Conservation (phyloP, 2,888 invertebrate genomes). For the Cerastis leucographa region DNA sequence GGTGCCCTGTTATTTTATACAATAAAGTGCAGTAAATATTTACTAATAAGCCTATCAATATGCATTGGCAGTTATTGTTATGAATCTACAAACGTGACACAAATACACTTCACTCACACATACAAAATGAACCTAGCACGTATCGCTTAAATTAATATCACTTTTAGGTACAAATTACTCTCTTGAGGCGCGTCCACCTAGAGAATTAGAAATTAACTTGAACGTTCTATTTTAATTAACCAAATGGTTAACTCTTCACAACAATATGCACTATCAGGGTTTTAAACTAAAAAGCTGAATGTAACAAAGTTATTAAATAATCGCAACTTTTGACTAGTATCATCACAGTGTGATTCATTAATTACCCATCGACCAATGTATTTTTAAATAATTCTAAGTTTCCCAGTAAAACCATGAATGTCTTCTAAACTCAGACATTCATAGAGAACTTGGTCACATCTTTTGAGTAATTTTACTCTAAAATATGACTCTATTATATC, state of each 20-base stretch:
- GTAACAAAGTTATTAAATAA: slow-evolving; percentile 53
- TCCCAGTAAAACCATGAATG: slow-evolving; percentile 48
- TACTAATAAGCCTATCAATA: slow-evolving; percentile 74
- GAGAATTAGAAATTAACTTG: slow-evolving; percentile 67
- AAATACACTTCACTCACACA: slow-evolving; percentile 74
- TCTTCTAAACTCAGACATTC: slow-evolving; percentile 41
- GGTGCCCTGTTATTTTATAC: slow-evolving; percentile 69
- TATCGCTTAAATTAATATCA: slow-evolving; percentile 90
- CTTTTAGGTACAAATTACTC: slow-evolving; percentile 83
- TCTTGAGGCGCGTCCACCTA: slow-evolving; percentile 62
- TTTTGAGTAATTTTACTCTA: slow-evolving; percentile 27
- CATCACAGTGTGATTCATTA: slow-evolving; percentile 75
- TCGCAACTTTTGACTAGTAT: slow-evolving; percentile 76
- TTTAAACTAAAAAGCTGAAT: slow-evolving; percentile 64
- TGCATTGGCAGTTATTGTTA: slow-evolving; percentile 76
- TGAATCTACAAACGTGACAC: slow-evolving; percentile 67
- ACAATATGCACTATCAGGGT: slow-evolving; percentile 59
- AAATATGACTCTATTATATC: slow-evolving; percentile 33
- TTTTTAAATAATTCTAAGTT: slow-evolving; percentile 32
- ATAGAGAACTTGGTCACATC: slow-evolving; percentile 38
- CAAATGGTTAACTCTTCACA: slow-evolving; percentile 62
- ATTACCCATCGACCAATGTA: slow-evolving; percentile 46
- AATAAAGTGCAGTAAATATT: slow-evolving; percentile 72
- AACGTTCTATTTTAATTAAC: slow-evolving; percentile 70
- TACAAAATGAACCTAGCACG: slow-evolving; percentile 86